Evolutionary conservation across 2,888 invertebrate species (phyloP).

Genomic region (Heliconius cydno): DNA sequence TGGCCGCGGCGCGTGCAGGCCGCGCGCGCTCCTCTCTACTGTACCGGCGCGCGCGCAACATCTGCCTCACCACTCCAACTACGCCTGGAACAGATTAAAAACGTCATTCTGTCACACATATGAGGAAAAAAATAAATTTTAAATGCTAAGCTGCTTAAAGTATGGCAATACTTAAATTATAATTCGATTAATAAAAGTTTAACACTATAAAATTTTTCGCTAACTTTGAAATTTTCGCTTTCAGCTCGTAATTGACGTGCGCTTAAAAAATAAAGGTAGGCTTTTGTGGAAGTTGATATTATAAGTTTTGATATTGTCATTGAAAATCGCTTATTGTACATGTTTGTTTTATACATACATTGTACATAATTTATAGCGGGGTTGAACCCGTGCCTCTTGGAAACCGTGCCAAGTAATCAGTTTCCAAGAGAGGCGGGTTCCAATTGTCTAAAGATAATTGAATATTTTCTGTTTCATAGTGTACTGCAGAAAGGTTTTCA

Average conservation of each 20-base stretch:
- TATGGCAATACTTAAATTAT: neutral
- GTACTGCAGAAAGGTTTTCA: no score
- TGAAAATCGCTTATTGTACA: neutral
- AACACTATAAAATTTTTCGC: neutral
- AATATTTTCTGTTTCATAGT: no score
- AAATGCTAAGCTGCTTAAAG: neutral
- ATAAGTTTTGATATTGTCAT: neutral
- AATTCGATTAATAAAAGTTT: neutral
- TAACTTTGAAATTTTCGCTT: neutral
- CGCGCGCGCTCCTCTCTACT: constrained; percentile 75
- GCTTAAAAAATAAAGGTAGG: neutral
- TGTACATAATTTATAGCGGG: neutral
- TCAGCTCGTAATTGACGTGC: neutral
- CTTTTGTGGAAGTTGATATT: constrained; percentile 1
- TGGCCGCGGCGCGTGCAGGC: constrained; percentile 73
- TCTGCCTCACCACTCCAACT: constrained; percentile 68
- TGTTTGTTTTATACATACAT: no score
- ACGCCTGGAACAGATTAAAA: constrained; percentile 58
- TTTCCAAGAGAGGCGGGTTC: no score
- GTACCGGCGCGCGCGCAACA: constrained; percentile 71
- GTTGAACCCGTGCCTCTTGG: no score
- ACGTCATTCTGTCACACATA: neutral
- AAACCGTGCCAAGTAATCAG: no score
- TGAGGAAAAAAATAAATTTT: neutral
- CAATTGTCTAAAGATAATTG: no score